Conservation (phyloP, 2,888 invertebrate species). For the Petrolisthes manimaculis region DNA sequence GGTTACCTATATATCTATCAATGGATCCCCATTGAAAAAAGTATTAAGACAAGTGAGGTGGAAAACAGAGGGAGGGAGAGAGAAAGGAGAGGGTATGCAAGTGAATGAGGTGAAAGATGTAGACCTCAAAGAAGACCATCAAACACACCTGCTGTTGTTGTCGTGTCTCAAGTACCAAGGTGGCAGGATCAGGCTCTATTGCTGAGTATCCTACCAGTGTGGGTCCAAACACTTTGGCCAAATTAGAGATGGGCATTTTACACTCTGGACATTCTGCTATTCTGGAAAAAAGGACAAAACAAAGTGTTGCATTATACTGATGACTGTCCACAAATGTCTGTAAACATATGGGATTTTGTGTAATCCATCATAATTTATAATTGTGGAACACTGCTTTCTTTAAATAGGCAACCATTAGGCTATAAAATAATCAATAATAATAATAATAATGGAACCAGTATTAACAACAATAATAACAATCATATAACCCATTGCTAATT, state of each 20-base stretch:
- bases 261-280: constrained; percentile 85
- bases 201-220: constrained; percentile 92
- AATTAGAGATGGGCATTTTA: constrained; percentile 91
- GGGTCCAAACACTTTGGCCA: constrained; percentile 93
- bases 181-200: constrained; percentile 76
- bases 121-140: neutral
- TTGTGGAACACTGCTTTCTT: neutral
- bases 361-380: neutral
- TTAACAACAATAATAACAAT: neutral
- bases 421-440: neutral
- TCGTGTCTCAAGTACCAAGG: constrained; percentile 82
- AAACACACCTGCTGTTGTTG: constrained; percentile 74
- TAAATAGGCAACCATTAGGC: no score
- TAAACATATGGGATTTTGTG: neutral
- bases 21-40: no score
- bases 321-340: neutral
- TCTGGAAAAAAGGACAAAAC: constrained; percentile 2
- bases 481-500: no score
- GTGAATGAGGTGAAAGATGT: neutral
- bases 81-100: neutral
- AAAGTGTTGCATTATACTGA: neutral
- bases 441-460: neutral
- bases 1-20: no score
- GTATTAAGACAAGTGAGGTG: neutral
- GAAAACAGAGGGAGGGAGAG: neutral